Evolutionary conservation across 1,140 invertebrate species (phyloP), one percentile per base, ranked within the genome.

Genomic region (Bombus breviceps): DNA sequence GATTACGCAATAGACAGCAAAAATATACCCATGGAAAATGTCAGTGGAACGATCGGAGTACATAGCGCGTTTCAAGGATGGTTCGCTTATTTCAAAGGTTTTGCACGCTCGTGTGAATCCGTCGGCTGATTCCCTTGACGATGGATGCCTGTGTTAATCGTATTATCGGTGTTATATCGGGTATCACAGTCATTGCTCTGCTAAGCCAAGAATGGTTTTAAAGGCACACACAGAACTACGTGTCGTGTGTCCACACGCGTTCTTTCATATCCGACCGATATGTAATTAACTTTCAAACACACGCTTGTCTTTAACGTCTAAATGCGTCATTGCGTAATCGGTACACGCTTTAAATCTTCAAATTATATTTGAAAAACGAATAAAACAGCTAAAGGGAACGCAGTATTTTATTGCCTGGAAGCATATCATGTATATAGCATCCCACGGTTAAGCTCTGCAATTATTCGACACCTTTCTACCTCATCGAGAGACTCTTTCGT

Each of bases 11-110:
- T 53, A 25, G 28, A 32, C 71, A 74, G 80, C 69, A 68, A 91
- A 90, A 88, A 90, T 90, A 91, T 72, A 72, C 71, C 66, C 47
- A 71, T 64, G 86, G 84, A 85, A 90, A 91, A 90, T 91, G 90
- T 90, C 85, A 88, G 84, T 85, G 75, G 81, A 90, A 86, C 81
- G 86, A 53, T 37, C 68, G 66, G 68, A 87, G 41, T 53, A 53
- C 47, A 53, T 3, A 76, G 78, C 53, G 68, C 15, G 69, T 87
- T 90, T 85, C 87, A 89, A 87, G 87, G 76, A 91, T 83, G 77
- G 15, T 57, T 53, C 69, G 80, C 53, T 32, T 62, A 85, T 89
- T 83, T 75, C 59, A 88, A 88, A 87, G 87, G 75, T 86, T 84
- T 47, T 71, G 32, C 76, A 85, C 75, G 81, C 85, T 71, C 53